Evolutionary conservation across 2,113 vertebrate genomes (phyloP).

Genomic region (Brachyistius frenatus): DNA sequence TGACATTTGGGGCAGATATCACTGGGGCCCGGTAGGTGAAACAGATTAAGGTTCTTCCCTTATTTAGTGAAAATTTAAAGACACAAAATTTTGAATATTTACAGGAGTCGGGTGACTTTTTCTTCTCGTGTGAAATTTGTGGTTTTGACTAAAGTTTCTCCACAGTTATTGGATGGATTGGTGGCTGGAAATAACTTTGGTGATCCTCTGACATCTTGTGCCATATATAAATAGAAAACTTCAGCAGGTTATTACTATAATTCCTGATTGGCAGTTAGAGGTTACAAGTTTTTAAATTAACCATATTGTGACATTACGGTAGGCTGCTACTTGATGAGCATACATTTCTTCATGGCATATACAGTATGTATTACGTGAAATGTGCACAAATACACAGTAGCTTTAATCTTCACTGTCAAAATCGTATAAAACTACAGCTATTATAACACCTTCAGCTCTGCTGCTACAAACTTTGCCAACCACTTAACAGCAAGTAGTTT

Average conservation of each 20-base stretch:
- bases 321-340: too few species aligned
- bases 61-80: neutral
- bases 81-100: neutral
- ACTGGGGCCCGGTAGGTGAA: neutral
- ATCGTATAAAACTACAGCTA: too few species aligned
- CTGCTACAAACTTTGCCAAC: too few species aligned
- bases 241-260: slow-evolving; percentile 44
- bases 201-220: neutral
- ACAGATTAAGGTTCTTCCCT: neutral
- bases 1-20: neutral
- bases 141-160: neutral
- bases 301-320: too few species aligned
- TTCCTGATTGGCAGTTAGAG: slow-evolving; percentile 19
- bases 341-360: too few species aligned
- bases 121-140: neutral
- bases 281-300: too few species aligned
- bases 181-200: neutral
- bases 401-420: too few species aligned
- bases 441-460: too few species aligned
- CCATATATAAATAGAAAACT: slow-evolving; percentile 4
- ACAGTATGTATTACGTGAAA: too few species aligned
- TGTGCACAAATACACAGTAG: too few species aligned
- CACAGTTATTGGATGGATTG: neutral
- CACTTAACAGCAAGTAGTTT: too few species aligned
- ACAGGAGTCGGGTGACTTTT: neutral